Evolutionary conservation across 2,113 vertebrate genomes (phyloP).

Genomic region (Regulus satrapa): DNA sequence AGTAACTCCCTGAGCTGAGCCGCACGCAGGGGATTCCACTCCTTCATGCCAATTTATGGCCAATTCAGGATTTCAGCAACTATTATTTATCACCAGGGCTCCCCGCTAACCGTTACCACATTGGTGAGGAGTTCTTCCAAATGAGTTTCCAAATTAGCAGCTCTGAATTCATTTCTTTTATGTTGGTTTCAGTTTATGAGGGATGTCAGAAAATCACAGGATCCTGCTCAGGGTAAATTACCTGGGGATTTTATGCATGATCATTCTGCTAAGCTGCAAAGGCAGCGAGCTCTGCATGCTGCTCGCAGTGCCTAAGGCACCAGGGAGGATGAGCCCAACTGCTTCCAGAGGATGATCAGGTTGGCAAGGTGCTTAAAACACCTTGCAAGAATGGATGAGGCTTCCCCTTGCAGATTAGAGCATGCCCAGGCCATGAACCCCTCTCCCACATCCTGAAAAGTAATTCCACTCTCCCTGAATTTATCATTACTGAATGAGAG

Average conservation of each 20-base stretch:
- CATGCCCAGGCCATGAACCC: background rate
- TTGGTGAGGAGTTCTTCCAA: constrained; percentile 1
- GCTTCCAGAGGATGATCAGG: background rate
- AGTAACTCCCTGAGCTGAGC: background rate
- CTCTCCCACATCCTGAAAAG: background rate
- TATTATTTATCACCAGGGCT: constrained; percentile 51
- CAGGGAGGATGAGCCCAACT: background rate
- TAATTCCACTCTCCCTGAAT: background rate
- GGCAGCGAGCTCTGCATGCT: background rate
- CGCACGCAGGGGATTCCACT: background rate
- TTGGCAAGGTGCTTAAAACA: background rate
- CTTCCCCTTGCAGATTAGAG: background rate
- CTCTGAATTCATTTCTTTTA: constrained; percentile 24
- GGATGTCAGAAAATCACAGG: constrained; percentile 57
- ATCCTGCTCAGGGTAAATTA: constrained; percentile 56
- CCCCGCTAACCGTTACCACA: constrained; percentile 4
- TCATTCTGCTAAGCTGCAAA: background rate
- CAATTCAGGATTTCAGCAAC: constrained; percentile 44
- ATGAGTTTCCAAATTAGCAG: constrained; percentile 48
- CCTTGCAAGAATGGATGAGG: background rate
- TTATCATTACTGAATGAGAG: background rate
- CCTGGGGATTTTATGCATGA: constrained; percentile 52
- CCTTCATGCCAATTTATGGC: constrained; percentile 27
- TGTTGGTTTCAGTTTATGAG: constrained; percentile 27
- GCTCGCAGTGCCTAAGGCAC: background rate